phyloP scores from a whole-genome alignment of 2,888 invertebrate genomes.

The Yponomeuta cagnagella region DNA sequence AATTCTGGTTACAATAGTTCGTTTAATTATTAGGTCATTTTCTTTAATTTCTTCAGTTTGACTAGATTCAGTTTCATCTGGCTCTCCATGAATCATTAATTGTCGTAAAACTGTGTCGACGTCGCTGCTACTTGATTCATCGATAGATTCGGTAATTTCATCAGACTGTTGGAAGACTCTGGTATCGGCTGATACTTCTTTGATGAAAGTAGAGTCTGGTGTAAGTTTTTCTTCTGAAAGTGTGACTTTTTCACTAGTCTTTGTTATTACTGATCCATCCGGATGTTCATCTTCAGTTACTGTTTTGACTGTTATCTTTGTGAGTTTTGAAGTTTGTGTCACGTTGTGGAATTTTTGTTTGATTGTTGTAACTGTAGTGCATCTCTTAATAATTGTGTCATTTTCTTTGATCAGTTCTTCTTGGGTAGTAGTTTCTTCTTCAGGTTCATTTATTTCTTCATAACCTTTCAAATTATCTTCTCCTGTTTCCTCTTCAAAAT shows the following conservation, averaged over 20 bases:
- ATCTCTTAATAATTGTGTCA: conserved; percentile 22
- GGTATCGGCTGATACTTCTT: conserved; percentile 23
- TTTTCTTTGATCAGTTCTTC: conserved; percentile 21
- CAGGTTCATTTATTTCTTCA: conserved; percentile 24
- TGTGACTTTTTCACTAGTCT: conserved; percentile 25
- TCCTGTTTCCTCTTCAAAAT: conserved; percentile 38
- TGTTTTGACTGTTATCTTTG: conserved; percentile 25
- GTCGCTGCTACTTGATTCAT: no score
- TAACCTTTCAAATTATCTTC: conserved; percentile 38
- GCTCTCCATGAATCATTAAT: conserved; percentile 37
- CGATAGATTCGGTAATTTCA: no score
- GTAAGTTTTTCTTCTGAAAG: conserved; percentile 35
- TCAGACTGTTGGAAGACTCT: no score
- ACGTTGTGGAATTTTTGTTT: conserved; percentile 23
- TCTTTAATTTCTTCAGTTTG: conserved; percentile 50
- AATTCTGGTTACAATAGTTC: conserved; percentile 49
- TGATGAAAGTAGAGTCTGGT: conserved; percentile 28
- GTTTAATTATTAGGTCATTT: conserved; percentile 42
- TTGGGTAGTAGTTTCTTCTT: conserved; percentile 20
- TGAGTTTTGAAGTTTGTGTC: conserved; percentile 21
- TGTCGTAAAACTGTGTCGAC: no score
- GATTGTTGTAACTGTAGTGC: conserved; percentile 25
- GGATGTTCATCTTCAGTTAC: conserved; percentile 25
- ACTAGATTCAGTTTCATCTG: conserved; percentile 51
- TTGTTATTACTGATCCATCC: conserved; percentile 23